Conservation (phyloP, 2,113 vertebrate species). For the Pampusana beccarii region DNA sequence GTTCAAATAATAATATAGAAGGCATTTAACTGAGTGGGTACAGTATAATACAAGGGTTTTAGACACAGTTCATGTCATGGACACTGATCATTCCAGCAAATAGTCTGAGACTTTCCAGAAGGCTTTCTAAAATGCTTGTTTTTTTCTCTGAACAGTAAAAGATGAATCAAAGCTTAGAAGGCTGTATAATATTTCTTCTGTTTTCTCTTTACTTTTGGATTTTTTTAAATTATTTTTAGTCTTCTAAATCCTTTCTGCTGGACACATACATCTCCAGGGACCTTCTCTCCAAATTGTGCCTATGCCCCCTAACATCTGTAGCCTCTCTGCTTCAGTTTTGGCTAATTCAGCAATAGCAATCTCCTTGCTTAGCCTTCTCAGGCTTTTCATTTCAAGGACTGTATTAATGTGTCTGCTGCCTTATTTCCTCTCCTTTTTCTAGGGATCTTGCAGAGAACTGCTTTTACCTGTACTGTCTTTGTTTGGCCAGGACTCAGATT, state of each 20-base stretch:
- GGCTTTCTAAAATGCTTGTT: neutral
- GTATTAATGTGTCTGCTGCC: neutral
- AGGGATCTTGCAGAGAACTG: neutral
- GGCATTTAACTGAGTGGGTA: neutral
- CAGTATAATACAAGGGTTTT: neutral
- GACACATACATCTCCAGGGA: neutral
- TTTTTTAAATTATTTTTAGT: neutral
- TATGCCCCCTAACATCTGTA: neutral
- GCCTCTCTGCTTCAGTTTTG: neutral
- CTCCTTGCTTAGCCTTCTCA: neutral
- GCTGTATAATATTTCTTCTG: neutral
- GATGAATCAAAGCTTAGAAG: neutral
- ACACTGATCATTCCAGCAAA: slow-evolving; percentile 1
- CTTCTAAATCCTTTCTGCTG: neutral
- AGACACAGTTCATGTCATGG: neutral
- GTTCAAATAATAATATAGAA: neutral
- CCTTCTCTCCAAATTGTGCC: neutral
- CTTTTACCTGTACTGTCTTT: neutral
- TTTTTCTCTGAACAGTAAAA: neutral
- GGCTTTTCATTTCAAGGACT: neutral
- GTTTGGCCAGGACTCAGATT: neutral
- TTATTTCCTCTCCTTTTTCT: neutral
- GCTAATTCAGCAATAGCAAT: neutral
- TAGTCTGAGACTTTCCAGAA: neutral
- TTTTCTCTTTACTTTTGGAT: neutral